phyloP scores from a whole-genome alignment of 53 echinoderm and acorn worm species.

The Hippasteria phrygiana region DNA sequence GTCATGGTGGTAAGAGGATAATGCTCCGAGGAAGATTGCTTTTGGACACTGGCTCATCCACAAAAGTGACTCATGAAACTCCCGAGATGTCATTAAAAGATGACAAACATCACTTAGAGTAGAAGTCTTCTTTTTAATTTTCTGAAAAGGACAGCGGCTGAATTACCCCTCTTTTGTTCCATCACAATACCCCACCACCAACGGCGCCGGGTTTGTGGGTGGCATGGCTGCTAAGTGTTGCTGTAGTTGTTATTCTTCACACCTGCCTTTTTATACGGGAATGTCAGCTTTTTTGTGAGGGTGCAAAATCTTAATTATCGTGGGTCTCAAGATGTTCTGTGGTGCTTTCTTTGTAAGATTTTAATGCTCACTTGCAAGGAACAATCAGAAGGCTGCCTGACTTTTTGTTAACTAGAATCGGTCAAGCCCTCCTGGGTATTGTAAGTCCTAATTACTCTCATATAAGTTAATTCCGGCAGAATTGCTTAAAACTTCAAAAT shows the following conservation, averaged over 20 bases:
- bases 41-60: not conserved
- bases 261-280: not conserved
- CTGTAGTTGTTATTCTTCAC: slow-evolving; percentile 42
- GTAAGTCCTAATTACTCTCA: too few relatives aligned
- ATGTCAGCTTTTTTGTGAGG: not conserved
- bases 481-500: too few relatives aligned
- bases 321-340: too few relatives aligned
- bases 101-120: slow-evolving; percentile 46
- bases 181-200: slow-evolving; percentile 13
- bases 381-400: too few relatives aligned
- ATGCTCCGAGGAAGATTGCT: not conserved
- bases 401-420: too few relatives aligned
- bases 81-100: slow-evolving; percentile 22
- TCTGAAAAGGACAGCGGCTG: not conserved
- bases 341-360: too few relatives aligned
- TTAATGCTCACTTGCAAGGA: too few relatives aligned
- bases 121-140: not conserved
- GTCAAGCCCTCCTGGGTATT: too few relatives aligned
- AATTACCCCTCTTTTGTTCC: slow-evolving; percentile 45
- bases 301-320: too few relatives aligned
- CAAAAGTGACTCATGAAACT: slow-evolving; percentile 5
- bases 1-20: not conserved
- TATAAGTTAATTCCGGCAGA: too few relatives aligned
- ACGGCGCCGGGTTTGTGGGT: slow-evolving; percentile 20
- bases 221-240: slow-evolving; percentile 1